Evolutionary conservation across 2,113 vertebrate species (phyloP), one percentile per base, ranked within the genome.

Genomic region (Nyctibius bracteatus): DNA sequence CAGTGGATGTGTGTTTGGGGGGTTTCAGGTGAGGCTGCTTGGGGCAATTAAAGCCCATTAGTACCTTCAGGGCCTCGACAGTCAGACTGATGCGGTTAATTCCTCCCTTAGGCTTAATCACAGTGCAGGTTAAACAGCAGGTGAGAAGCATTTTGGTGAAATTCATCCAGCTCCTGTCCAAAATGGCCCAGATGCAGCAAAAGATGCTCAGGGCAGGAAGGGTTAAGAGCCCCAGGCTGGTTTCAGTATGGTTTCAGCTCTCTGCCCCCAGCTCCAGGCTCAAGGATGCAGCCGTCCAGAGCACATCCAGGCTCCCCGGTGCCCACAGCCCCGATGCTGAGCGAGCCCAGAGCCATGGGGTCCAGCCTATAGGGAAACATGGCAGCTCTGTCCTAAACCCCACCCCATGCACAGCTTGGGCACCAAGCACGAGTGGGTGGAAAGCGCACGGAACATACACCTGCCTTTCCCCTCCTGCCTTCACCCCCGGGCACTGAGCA

Each of bases 11-110:
- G 9, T 10, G 9, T n/a, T n/a, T n/a, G 4, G 5, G 5, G 14
- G 5, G 10, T 31, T 9, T 17, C 62, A 57, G 37, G 10, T 70
- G 25, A 44, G 17, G 23, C 37, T 55, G 3, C 9, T 2, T 37
- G 46, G 27, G n/a, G 30, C 35, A 65, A 4, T 30, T n/a, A 44
- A 80, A 80, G 52, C 14, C 37, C 67, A 27, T 19, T 37, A 88
- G 31, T 24, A 15, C 24, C 20, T 57, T 62, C 55, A 59, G 57
- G 14, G 4, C 10, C 10, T 5, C 0, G 0, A 2, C 20, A 13
- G 4, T 52, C 7, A 23, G 12, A 31, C 27, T 94, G 37, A 43
- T 18, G n/a, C 37, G 9, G 19, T 37, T 52, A 41, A 4, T 7
- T 51, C 24, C 12, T 72, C 44, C 37, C 33, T 67, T n/a, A 12